A percentile compares a stretch with the other conserved stretches of the same genome.
These are phyloP conservation scores for Sebastiscus albofasciatus DNA, from an alignment of 2,797 vertebrate species.

Conservation along the genomic window DNA sequence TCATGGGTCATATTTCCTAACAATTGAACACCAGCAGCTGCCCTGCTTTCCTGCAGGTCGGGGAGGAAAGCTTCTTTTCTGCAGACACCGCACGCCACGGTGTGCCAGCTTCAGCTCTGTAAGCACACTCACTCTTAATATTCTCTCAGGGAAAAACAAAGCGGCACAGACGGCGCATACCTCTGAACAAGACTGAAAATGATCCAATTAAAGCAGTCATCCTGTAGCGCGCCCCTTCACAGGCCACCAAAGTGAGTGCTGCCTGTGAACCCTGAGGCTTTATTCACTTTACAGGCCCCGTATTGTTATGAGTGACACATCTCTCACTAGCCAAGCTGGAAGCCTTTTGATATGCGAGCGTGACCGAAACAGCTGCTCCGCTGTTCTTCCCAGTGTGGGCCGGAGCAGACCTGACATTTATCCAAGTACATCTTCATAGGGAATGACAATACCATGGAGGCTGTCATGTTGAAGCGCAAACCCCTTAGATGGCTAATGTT, in stretches of 20 bases:
- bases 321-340: constrained; percentile 40
- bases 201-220: constrained; percentile 42
- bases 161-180: background rate
- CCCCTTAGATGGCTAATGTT: constrained; percentile 16
- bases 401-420: constrained; percentile 65
- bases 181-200: constrained; percentile 5
- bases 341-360: constrained; percentile 59
- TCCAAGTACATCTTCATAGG: constrained; percentile 60
- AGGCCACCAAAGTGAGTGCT: constrained; percentile 7
- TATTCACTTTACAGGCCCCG: constrained; percentile 29
- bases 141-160: constrained; percentile 9
- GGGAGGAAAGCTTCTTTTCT: constrained; percentile 12
- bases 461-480: constrained; percentile 31
- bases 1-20: constrained; percentile 33
- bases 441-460: constrained; percentile 62
- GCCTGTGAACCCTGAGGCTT: constrained; percentile 25
- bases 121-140: constrained; percentile 32
- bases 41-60: background rate
- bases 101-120: background rate
- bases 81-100: background rate
- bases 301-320: constrained; percentile 57
- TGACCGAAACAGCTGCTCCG: constrained; percentile 49
- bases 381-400: constrained; percentile 42
- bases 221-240: background rate
- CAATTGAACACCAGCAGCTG: constrained; percentile 31